Evolutionary conservation across 2,888 invertebrate species (phyloP), one percentile per base, ranked within the genome.

Genomic region (Saturnia pavonia): DNA sequence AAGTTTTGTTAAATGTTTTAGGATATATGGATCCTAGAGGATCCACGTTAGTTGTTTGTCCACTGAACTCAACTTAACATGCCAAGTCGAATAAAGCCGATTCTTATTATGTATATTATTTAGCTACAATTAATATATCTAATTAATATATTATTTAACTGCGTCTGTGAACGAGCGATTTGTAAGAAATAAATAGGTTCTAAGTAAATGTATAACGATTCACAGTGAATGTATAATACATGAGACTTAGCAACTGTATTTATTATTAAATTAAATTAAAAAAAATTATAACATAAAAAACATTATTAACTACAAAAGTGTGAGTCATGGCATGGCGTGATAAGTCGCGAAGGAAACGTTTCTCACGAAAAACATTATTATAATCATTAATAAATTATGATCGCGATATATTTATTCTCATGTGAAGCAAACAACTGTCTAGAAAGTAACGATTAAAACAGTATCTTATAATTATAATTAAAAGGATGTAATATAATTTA

Each of bases 281-380:
- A 54, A 7, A 8, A n/a, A 54, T n/a, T 48, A 48, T 7, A 16
- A 48, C 8, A 80, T 85, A 81, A 84, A 82, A 85, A 85, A 80
- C 80, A 81, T 82, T 81, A 48, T 76, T 83, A 69, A 70, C 40
- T 48, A 60, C 63, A 34, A 42, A 66, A 79, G 75, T 77, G 79
- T 89, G 88, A 90, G 86, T 91, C 90, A 90, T 83, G 76, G 84
- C 85, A 83, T 86, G 82, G 83, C 85, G 80, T 85, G 88, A 86
- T 88, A 82, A 82, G 82, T 84, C 79, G 80, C 76, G 77, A 80
- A 86, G 85, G 85, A 88, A 88, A 85, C 79, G 82, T 84, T 88
- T 86, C 88, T 86, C 87, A 90, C 86, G 85, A 88, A 85, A 87
- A 84, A 85, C 40, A 65, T 48, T 65, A 69, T 34, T 34, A 34